A percentile compares a stretch with the other conserved stretches of the same genome.
phyloP scores from a whole-genome alignment of 2,888 invertebrate species.

The Troilus luridus region DNA sequence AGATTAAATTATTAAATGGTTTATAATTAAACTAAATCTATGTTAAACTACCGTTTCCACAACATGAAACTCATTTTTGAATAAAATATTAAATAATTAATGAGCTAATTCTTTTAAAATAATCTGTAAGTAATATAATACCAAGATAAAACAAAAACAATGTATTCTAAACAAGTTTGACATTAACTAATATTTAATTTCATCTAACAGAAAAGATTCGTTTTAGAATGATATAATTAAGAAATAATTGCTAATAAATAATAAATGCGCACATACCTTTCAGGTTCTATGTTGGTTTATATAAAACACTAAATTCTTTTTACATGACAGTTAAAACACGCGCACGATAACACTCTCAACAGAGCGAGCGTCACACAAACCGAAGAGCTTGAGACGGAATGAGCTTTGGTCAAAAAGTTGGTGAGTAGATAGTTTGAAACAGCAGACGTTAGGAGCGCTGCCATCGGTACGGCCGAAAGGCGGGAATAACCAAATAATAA shows the following conservation, averaged over 20 bases:
- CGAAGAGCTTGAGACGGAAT: slow-evolving; percentile 23
- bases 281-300: not conserved
- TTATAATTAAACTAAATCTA: not conserved
- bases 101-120: not conserved
- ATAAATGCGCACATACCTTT: not conserved
- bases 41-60: too few species aligned
- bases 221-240: not conserved
- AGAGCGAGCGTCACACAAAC: not conserved
- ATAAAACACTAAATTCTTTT: not conserved
- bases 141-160: not conserved
- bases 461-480: not conserved
- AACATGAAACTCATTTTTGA: too few species aligned
- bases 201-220: not conserved
- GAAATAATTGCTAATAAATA: not conserved
- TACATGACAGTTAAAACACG: slow-evolving; percentile 22
- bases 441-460: not conserved
- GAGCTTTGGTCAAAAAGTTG: not conserved
- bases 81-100: not conserved
- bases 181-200: not conserved
- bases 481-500: not conserved
- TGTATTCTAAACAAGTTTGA: not conserved
- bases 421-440: not conserved
- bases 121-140: not conserved
- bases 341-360: not conserved
- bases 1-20: not conserved